Conservation (phyloP, 1,140 invertebrate genomes). For the Drosophila suzukii region DNA sequence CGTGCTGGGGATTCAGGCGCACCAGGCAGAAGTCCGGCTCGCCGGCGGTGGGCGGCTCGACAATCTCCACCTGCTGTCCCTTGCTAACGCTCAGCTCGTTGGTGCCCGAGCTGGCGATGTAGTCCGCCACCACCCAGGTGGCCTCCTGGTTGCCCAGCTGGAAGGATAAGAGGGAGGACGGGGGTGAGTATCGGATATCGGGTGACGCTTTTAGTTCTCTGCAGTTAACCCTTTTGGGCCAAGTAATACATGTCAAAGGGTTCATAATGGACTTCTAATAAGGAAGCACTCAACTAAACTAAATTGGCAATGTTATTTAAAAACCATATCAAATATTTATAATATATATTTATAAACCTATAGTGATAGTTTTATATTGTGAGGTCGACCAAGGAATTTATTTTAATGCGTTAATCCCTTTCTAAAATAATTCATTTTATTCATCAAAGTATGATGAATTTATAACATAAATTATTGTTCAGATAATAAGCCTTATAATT, state of each 20-base stretch:
- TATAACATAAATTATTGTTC: no score
- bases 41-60: constrained; percentile 88
- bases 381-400: no score
- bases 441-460: no score
- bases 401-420: no score
- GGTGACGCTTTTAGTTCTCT: constrained; percentile 7
- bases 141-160: constrained; percentile 90
- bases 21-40: constrained; percentile 88
- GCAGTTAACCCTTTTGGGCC: constrained; percentile 13
- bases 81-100: constrained; percentile 92
- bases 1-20: constrained; percentile 85
- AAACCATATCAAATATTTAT: no score
- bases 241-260: neutral
- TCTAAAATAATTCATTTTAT: no score
- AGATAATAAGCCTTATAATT: no score
- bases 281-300: no score
- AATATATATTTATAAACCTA: no score
- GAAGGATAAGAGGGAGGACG: constrained; percentile 42
- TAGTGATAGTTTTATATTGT: no score
- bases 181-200: constrained; percentile 33
- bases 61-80: constrained; percentile 96
- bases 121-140: constrained; percentile 94
- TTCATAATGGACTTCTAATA: no score
- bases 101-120: constrained; percentile 88
- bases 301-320: no score